Evolutionary conservation across 2,888 invertebrate species (phyloP).

Genomic region (Camponotus fellah): DNA sequence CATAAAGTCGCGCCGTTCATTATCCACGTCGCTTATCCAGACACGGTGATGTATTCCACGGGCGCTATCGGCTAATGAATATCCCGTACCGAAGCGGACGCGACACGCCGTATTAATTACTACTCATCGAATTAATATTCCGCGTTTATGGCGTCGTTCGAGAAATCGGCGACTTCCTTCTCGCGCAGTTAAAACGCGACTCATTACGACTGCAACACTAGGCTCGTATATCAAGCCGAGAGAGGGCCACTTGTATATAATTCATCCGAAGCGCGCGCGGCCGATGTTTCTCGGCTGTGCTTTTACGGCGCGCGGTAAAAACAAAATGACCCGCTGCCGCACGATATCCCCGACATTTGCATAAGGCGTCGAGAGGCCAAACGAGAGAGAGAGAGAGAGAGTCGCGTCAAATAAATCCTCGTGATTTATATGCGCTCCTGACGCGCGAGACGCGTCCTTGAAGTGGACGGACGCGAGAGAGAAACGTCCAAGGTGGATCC

Average conservation of each 20-base stretch:
- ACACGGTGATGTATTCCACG: background rate
- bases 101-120: constrained; percentile 63
- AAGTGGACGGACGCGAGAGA: background rate
- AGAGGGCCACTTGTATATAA: constrained; percentile 50
- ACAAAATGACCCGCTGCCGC: constrained; percentile 44
- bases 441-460: constrained; percentile 22
- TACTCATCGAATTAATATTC: constrained; percentile 69
- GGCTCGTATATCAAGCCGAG: constrained; percentile 55
- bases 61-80: constrained; percentile 62
- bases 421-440: constrained; percentile 48
- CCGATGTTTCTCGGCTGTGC: constrained; percentile 33
- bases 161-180: constrained; percentile 64
- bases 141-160: constrained; percentile 58
- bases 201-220: constrained; percentile 54
- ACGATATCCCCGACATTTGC: constrained; percentile 40
- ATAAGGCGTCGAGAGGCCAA: constrained; percentile 50
- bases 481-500: constrained; percentile 26
- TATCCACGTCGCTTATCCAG: constrained; percentile 58
- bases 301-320: constrained; percentile 55
- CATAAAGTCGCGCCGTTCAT: constrained; percentile 48
- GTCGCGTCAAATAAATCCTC: constrained; percentile 41
- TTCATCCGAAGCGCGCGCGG: constrained; percentile 45
- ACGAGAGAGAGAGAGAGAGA: constrained; percentile 34
- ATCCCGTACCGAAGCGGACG: constrained; percentile 60
- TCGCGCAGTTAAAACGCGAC: constrained; percentile 62